Base-by-base conservation (phyloP, 2,113 vertebrate species). In the Maccullochella peelii region DNA sequence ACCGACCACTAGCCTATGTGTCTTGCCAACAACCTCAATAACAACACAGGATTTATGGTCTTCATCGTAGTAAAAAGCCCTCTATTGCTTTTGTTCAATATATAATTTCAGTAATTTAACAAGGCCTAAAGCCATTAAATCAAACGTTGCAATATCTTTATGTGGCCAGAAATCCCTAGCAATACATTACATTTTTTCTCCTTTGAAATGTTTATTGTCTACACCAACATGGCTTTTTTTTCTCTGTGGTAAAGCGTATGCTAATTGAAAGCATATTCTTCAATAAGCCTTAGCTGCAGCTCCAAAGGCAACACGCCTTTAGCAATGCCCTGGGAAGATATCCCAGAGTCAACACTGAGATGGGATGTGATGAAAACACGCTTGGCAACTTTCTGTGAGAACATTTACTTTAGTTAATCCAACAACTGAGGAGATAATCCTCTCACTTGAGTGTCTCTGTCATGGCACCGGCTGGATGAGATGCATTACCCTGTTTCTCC, bases 211-310 rank as follows among this genome's bases (percentile, higher is more conserved):
- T 93, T 92, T 91, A 87, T 77, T 73, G 87, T 86, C 65, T 54
- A 23, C 61, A 59, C 65, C 61, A 54, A 65, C 77, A 61, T 50
- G 33, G 25, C 27, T 73, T 47, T 50, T 75, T 33, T 38, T 25
- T 25, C 44, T 20, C 55, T 77, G 65, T 16, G 62, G 44, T 70
- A 47, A 67, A 27, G 61, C 44, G 18, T 30, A 68, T 59, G 67
- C 69, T 91, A 92, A 94, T 86, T 92, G 86, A 80, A 93, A 94
- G 82, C 89, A 92, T 76, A 88, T 76, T 88, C 75, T 84, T 75
- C 67, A 49, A 65, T 18, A 63, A 50, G 63, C 52, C 75, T 5
- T 10, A 3, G 52, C 75, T 58, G 57, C 67, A 52, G 50, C 49
- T 71, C 18, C 42, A 63, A 72, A 68, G 62, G 65, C 70, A 79